Evolutionary conservation across 1,140 invertebrate species (phyloP).

Genomic region (Apis laboriosa): DNA sequence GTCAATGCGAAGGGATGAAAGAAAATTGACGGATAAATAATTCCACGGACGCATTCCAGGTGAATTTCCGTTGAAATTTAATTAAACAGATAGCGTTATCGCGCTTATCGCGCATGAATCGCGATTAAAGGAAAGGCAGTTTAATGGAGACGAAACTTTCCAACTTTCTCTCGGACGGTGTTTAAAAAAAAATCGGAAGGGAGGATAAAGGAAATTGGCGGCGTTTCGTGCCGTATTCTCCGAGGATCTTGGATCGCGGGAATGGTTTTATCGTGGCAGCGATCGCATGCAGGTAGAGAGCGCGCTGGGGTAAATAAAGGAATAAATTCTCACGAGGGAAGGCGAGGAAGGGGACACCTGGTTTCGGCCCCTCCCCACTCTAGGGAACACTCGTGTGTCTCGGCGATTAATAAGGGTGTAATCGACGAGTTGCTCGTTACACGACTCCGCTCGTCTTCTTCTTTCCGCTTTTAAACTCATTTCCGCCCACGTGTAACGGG

Average conservation of each 20-base stretch:
- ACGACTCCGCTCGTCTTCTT: slow-evolving; percentile 22
- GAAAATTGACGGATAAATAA: too few species aligned
- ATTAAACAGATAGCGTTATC: slow-evolving; percentile 34
- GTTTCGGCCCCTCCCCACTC: slow-evolving; percentile 25
- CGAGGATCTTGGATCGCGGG: too few species aligned
- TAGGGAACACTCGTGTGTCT: slow-evolving; percentile 20
- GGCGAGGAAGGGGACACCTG: slow-evolving; percentile 35
- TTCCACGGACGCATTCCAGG: not conserved
- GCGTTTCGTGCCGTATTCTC: too few species aligned
- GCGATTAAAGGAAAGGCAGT: not conserved
- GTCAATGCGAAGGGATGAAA: slow-evolving; percentile 10
- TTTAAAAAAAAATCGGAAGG: too few species aligned
- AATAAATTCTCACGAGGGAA: slow-evolving; percentile 32
- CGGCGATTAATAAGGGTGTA: slow-evolving; percentile 62
- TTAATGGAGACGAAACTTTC: too few species aligned
- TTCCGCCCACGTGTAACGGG: slow-evolving; percentile 61
- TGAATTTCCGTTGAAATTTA: not conserved
- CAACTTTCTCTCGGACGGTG: too few species aligned
- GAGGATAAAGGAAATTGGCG: too few species aligned
- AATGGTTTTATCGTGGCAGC: too few species aligned
- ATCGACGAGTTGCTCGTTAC: slow-evolving; percentile 54
- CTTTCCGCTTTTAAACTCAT: slow-evolving; percentile 32
- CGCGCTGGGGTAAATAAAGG: not conserved
- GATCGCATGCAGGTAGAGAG: slow-evolving; percentile 24
- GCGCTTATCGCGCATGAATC: not conserved